A percentile compares a stretch with the other conserved stretches of the same genome.
phyloP scores from a whole-genome alignment of 2,113 vertebrate species.

The Copsychus sechellarum region DNA sequence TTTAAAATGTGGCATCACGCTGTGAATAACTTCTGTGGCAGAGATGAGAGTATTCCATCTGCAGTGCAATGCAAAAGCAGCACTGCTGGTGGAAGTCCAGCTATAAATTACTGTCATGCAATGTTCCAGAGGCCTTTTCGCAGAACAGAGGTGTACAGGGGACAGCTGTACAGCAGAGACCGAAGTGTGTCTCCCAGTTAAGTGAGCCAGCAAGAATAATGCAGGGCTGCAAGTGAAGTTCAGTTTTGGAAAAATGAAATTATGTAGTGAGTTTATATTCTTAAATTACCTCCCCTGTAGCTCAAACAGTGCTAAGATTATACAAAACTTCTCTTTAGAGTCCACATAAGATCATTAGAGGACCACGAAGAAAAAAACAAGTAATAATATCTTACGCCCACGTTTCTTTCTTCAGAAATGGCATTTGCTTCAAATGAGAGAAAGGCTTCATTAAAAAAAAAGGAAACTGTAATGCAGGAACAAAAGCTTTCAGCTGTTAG shows the following conservation, averaged over 20 bases:
- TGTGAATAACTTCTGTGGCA: background rate
- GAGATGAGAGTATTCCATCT: background rate
- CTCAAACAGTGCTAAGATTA: background rate
- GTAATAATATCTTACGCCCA: background rate
- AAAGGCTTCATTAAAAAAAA: background rate
- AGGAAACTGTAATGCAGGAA: background rate
- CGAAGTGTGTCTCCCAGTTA: background rate
- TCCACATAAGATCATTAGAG: background rate
- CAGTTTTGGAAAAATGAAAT: background rate
- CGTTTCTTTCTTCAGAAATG: constrained; percentile 51
- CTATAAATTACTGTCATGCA: background rate
- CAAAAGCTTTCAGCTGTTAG: constrained; percentile 30
- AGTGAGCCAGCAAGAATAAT: background rate
- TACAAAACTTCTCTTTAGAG: background rate
- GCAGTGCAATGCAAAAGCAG: background rate
- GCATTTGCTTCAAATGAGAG: constrained; percentile 31
- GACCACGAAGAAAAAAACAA: background rate
- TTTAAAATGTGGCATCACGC: background rate
- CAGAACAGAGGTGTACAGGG: background rate
- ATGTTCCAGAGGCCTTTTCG: background rate
- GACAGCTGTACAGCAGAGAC: background rate
- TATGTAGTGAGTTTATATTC: background rate
- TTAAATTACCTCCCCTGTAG: background rate
- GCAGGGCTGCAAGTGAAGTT: background rate
- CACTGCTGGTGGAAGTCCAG: background rate